These are phyloP conservation scores for Solea senegalensis DNA, from an alignment of 2,113 vertebrate genomes.

Conservation along the genomic window DNA sequence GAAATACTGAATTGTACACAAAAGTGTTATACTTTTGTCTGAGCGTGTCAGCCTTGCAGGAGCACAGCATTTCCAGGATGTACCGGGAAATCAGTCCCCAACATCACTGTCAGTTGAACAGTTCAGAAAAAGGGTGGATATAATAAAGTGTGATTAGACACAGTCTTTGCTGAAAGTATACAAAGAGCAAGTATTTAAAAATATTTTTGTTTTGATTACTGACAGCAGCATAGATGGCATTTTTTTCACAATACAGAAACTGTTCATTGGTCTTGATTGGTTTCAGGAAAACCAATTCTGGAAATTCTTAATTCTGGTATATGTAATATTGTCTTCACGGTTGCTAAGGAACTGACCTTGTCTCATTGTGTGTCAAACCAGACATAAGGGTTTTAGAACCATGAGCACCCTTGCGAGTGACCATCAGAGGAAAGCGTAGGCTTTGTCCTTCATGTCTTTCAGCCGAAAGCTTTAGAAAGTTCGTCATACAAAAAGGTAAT, in stretches of 20 bases:
- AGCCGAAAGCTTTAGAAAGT: not conserved
- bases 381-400: conserved; percentile 20
- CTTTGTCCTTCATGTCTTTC: conserved; percentile 22
- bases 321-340: not conserved
- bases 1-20: conserved; percentile 7
- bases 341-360: conserved; percentile 62
- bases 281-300: too few species aligned
- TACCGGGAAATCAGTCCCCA: not conserved
- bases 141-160: not conserved
- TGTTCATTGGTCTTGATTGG: too few species aligned
- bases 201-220: not conserved
- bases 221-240: not conserved
- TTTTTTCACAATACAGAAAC: too few species aligned
- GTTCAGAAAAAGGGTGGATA: not conserved
- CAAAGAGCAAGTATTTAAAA: not conserved
- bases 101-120: not conserved
- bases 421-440: not conserved
- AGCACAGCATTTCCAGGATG: not conserved
- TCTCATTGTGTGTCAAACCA: conserved; percentile 19
- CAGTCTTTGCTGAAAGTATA: not conserved
- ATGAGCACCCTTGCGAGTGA: not conserved
- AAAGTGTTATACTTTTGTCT: not conserved
- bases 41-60: not conserved
- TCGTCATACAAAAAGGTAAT: not conserved
- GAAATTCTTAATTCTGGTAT: too few species aligned